These are phyloP conservation scores for Drosophila borborema DNA, from an alignment of 2,888 invertebrate genomes.

Conservation along the genomic window DNA sequence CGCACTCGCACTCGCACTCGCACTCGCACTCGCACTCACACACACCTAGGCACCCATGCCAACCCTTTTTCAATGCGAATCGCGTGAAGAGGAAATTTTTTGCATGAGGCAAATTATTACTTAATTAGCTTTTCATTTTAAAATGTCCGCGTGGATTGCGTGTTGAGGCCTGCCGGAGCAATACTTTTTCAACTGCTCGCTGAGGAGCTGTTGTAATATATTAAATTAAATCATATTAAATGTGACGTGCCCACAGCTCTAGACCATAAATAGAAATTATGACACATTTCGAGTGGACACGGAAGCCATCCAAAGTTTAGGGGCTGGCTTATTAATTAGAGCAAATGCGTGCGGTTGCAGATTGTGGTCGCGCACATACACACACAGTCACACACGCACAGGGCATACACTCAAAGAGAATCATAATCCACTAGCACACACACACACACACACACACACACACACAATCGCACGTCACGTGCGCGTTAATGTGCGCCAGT, in stretches of 20 bases:
- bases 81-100: slow-evolving; percentile 41
- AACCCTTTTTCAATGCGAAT: slow-evolving; percentile 34
- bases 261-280: slow-evolving; percentile 77
- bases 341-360: slow-evolving; percentile 69
- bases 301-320: slow-evolving; percentile 57
- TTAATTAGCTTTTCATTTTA: slow-evolving; percentile 71
- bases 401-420: not conserved
- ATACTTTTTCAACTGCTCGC: slow-evolving; percentile 55
- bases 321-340: slow-evolving; percentile 73
- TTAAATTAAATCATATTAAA: slow-evolving; percentile 76
- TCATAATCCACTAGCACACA: slow-evolving; percentile 10
- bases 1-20: not conserved
- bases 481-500: slow-evolving; percentile 48
- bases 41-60: slow-evolving; percentile 3
- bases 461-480: slow-evolving; percentile 35
- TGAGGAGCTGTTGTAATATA: slow-evolving; percentile 70
- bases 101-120: slow-evolving; percentile 59
- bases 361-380: slow-evolving; percentile 58
- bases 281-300: slow-evolving; percentile 77
- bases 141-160: slow-evolving; percentile 47
- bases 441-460: slow-evolving; percentile 20
- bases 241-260: slow-evolving; percentile 55
- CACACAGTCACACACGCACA: not conserved
- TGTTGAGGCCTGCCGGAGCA: slow-evolving; percentile 39
- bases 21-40: not conserved